A percentile compares a stretch with the other conserved stretches of the same genome.
Evolutionary conservation across 2,888 invertebrate genomes (phyloP).

Genomic region (Drosophila maculinotata): DNA sequence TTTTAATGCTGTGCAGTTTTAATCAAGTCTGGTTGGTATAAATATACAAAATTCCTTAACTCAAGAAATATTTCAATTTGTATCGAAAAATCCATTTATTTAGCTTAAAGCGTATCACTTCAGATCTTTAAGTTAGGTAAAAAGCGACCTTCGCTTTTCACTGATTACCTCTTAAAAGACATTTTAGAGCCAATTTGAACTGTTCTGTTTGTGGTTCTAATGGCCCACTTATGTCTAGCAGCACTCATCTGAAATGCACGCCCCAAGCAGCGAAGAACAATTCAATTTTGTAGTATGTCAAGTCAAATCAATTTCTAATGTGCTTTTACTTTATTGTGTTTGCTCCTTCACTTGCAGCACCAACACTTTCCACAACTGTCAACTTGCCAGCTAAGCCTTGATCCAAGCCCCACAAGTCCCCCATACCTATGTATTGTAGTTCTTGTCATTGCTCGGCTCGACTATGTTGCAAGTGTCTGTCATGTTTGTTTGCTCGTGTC

Average conservation of each 20-base stretch:
- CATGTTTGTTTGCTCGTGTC: constrained; percentile 72
- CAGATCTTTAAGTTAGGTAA: neutral
- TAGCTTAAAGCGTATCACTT: too few species aligned
- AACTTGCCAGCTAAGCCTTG: constrained; percentile 19
- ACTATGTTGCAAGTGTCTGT: constrained; percentile 51
- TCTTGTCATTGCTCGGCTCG: constrained; percentile 12
- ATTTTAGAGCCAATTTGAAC: neutral
- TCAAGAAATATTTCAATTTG: too few species aligned
- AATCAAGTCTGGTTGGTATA: neutral
- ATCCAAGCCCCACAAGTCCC: neutral
- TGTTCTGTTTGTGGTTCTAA: constrained; percentile 9
- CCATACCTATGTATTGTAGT: neutral
- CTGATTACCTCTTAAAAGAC: neutral
- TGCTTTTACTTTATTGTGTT: constrained; percentile 38
- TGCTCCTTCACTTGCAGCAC: constrained; percentile 3
- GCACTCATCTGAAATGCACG: constrained; percentile 29
- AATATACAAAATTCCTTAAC: too few species aligned
- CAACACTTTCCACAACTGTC: constrained; percentile 29
- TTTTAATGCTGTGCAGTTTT: too few species aligned
- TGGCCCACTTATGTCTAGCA: constrained; percentile 20
- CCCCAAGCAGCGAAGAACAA: constrained; percentile 30
- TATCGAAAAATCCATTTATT: too few species aligned
- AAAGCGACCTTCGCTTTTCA: neutral
- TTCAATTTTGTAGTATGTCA: constrained; percentile 31
- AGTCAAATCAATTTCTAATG: constrained; percentile 51